A percentile compares a stretch with the other conserved stretches of the same genome.
Conservation (phyloP, 1,140 invertebrate species). For the Choristoneura fumiferana region DNA sequence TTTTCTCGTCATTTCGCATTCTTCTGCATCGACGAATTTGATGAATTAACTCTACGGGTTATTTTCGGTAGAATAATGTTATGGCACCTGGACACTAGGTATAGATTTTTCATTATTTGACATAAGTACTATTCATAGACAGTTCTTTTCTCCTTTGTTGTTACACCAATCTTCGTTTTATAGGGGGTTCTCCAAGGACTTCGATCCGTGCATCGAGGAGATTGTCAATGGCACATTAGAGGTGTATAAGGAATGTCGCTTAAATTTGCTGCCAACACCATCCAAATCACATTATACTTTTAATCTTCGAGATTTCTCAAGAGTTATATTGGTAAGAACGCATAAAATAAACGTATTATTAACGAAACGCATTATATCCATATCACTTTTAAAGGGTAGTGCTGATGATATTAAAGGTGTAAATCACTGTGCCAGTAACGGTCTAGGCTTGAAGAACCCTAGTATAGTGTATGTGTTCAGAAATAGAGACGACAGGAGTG, state of each 20-base stretch:
- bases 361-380: too few relatives aligned
- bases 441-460: too few relatives aligned
- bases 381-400: too few relatives aligned
- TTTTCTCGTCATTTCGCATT: slow-evolving; percentile 95
- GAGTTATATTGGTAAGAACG: slow-evolving; percentile 88
- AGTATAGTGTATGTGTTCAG: too few relatives aligned
- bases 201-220: slow-evolving; percentile 95
- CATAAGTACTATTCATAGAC: too few relatives aligned
- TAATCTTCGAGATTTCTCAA: slow-evolving; percentile 95
- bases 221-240: slow-evolving; percentile 92
- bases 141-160: too few relatives aligned
- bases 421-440: too few relatives aligned
- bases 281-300: slow-evolving; percentile 97
- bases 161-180: slow-evolving; percentile 26
- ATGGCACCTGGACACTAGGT: slow-evolving; percentile 96
- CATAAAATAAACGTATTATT: too few relatives aligned
- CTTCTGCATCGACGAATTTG: slow-evolving; percentile 94
- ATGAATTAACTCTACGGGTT: slow-evolving; percentile 88
- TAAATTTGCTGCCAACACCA: slow-evolving; percentile 92
- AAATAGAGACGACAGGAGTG: too few relatives aligned
- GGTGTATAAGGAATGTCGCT: slow-evolving; percentile 91
- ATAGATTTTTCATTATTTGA: slow-evolving; percentile 17
- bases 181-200: slow-evolving; percentile 96
- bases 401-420: too few relatives aligned
- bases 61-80: slow-evolving; percentile 95